Conservation (phyloP, 2,113 vertebrate genomes). For the Channa maculata region DNA sequence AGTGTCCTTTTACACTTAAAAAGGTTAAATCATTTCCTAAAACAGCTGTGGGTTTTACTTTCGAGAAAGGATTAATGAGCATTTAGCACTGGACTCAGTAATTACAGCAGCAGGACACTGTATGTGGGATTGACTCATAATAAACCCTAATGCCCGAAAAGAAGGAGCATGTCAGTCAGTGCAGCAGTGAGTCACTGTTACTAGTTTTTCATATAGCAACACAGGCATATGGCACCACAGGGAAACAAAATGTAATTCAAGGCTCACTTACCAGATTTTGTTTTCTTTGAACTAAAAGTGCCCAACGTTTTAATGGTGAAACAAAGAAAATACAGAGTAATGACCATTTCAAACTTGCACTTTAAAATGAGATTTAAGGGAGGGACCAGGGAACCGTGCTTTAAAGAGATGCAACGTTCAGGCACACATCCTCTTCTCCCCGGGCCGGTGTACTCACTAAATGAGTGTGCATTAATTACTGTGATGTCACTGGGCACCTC, state of each 20-base stretch:
- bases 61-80: too few species aligned
- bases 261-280: too few species aligned
- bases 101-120: not conserved
- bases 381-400: not conserved
- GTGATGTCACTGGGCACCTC: slow-evolving; percentile 49
- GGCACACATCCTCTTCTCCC: slow-evolving; percentile 30
- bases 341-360: not conserved
- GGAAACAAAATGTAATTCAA: too few species aligned
- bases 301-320: too few species aligned
- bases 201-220: too few species aligned
- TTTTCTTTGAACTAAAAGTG: too few species aligned
- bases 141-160: too few species aligned
- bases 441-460: slow-evolving; percentile 53
- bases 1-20: too few species aligned
- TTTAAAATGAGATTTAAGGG: not conserved
- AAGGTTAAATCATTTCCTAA: too few species aligned
- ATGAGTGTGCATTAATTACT: slow-evolving; percentile 64
- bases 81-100: not conserved
- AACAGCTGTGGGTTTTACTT: not conserved
- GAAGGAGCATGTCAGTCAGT: too few species aligned
- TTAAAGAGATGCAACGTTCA: slow-evolving; percentile 2
- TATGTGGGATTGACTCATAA: not conserved
- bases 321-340: not conserved
- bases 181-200: too few species aligned
- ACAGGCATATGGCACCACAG: too few species aligned